Percentiles rank a stretch among this genome's conserved stretches.
These are phyloP conservation scores for Eubasilissa regina DNA, from an alignment of 1,140 invertebrate species.

Conservation along the genomic window DNA sequence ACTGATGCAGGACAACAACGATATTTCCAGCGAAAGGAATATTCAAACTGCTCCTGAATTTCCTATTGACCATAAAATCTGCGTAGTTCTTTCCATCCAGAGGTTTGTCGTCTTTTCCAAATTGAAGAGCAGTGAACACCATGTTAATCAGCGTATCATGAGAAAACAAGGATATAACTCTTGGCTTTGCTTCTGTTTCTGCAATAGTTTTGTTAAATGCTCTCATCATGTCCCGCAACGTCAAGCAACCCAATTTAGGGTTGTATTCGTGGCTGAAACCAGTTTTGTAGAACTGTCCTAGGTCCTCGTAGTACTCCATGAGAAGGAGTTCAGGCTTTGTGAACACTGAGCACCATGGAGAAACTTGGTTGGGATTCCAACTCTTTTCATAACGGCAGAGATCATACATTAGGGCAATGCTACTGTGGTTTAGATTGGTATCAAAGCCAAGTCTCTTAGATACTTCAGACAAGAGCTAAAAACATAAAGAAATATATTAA, in stretches of 20 bases:
- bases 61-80: slow-evolving; percentile 68
- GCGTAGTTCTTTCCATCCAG: slow-evolving; percentile 77
- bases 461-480: slow-evolving; percentile 59
- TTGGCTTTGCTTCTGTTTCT: slow-evolving; percentile 65
- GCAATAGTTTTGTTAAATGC: slow-evolving; percentile 66
- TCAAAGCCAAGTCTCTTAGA: slow-evolving; percentile 29
- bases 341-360: slow-evolving; percentile 83
- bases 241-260: slow-evolving; percentile 78
- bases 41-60: slow-evolving; percentile 79
- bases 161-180: slow-evolving; percentile 81
- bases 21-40: slow-evolving; percentile 83
- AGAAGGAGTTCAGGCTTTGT: slow-evolving; percentile 78
- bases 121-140: slow-evolving; percentile 76
- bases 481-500: background rate
- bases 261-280: slow-evolving; percentile 80
- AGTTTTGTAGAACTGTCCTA: slow-evolving; percentile 81
- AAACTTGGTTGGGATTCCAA: slow-evolving; percentile 75
- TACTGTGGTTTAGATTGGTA: background rate
- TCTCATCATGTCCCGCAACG: slow-evolving; percentile 81
- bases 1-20: slow-evolving; percentile 73
- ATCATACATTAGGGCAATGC: slow-evolving; percentile 49
- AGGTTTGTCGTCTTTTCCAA: slow-evolving; percentile 75
- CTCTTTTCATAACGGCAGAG: slow-evolving; percentile 83
- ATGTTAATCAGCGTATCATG: slow-evolving; percentile 78
- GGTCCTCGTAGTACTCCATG: slow-evolving; percentile 85